Percentiles rank a stretch among this genome's conserved stretches.
Conservation (phyloP, 2,113 vertebrate genomes). For the Pipra filicauda region DNA sequence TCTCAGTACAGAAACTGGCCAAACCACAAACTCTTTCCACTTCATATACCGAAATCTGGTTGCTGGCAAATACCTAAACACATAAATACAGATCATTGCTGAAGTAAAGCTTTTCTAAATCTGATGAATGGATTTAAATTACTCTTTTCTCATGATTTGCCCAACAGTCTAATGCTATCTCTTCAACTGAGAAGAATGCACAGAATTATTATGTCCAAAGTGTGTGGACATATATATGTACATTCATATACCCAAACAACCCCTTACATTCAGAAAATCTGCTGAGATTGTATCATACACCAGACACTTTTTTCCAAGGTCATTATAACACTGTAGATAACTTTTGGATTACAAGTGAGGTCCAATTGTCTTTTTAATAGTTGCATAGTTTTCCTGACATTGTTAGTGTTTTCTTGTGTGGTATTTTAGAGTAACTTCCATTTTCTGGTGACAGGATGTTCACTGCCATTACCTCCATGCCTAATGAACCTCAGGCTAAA, state of each 20-base stretch:
- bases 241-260: background rate
- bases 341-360: background rate
- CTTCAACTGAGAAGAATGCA: background rate
- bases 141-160: background rate
- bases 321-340: background rate
- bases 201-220: background rate
- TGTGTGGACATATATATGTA: background rate
- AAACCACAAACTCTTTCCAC: background rate
- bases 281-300: background rate
- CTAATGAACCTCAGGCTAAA: background rate
- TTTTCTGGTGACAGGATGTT: background rate
- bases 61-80: background rate
- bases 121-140: background rate
- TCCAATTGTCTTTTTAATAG: background rate
- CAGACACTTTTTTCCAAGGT: background rate
- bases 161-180: background rate
- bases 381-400: background rate
- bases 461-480: background rate
- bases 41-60: background rate
- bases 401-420: background rate
- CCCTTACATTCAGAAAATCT: background rate
- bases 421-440: background rate
- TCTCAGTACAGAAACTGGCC: background rate
- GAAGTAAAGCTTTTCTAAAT: background rate
- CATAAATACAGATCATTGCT: background rate